Base-by-base conservation (phyloP, 2,113 vertebrate species). In the Myotis brandtii region DNA sequence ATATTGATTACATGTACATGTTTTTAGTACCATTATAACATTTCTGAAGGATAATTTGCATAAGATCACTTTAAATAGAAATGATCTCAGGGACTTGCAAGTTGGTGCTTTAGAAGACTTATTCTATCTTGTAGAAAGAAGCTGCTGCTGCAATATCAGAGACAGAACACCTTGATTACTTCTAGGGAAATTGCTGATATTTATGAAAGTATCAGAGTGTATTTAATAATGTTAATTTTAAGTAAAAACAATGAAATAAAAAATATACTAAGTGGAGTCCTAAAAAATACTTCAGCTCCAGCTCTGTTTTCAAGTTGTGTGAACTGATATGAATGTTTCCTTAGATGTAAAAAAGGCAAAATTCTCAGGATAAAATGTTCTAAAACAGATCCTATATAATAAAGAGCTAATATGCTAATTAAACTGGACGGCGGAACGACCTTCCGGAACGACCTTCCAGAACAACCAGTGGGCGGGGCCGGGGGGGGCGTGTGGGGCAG, bases 301-400 rank as follows among this genome's bases (percentile, higher is more conserved):
- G 2, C 34, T 96, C 20, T 87, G 17, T 94, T 81, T 88, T 79
- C 7, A 95, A 85, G 43, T n/a, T 77, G 6, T 77, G 17, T 87
- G 76, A 86, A 56, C 25, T 89, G 77, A 50, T 46, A 16, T 75
- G 62, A 92, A 40, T 95, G 32, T 96, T 97, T 94, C 17, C 27
- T 59, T 67, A 82, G 20, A 54, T 79, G 16, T 50, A 37, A 91
- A 95, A 82, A 79, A 86, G 50, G 46, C 8, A 80, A 32, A 59
- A 56, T 27, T 64, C 46, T 43, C 16, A 90, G 27, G 40, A 73
- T 94, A 84, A 90, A 89, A 62, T 70, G 27, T 75, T 81, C 18
- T 69, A 43, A 90, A 94, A 95, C 17, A 91, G 56, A 95, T 62
- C 59, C 25, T 62, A 62, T 27, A 62, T 62, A 62, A 62, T 62